These are phyloP conservation scores for Kryptolebias ocellatus DNA, from an alignment of 2,797 vertebrate species.

Conservation along the genomic window DNA sequence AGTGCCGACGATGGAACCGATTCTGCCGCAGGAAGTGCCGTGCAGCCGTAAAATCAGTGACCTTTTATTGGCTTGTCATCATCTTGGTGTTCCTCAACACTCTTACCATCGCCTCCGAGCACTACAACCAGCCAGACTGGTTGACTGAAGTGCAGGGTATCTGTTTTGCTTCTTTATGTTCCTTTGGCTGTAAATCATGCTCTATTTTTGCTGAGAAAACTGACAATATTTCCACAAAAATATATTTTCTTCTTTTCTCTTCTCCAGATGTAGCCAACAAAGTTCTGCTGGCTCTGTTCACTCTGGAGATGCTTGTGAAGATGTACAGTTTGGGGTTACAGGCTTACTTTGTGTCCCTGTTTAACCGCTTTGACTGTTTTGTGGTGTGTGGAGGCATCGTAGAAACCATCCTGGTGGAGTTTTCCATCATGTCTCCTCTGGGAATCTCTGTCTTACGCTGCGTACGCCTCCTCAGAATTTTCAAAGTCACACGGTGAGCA, in stretches of 20 bases:
- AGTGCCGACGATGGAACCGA: slow-evolving; percentile 97
- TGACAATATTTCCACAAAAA: not conserved
- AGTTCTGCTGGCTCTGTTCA: slow-evolving; percentile 95
- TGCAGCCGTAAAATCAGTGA: slow-evolving; percentile 94
- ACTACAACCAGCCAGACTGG: slow-evolving; percentile 96
- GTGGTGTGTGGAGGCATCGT: slow-evolving; percentile 97
- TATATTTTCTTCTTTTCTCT: not conserved
- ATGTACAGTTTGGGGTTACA: slow-evolving; percentile 98
- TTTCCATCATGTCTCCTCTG: slow-evolving; percentile 96
- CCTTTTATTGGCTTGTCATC: slow-evolving; percentile 98
- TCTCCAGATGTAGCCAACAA: slow-evolving; percentile 94
- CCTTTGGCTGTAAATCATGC: not conserved
- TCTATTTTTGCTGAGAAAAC: not conserved
- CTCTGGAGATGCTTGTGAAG: slow-evolving; percentile 97
- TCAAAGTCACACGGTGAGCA: slow-evolving; percentile 96
- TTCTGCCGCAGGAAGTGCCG: slow-evolving; percentile 93
- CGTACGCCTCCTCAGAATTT: slow-evolving; percentile 96
- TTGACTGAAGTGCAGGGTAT: slow-evolving; percentile 95
- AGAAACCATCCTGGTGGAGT: slow-evolving; percentile 95
- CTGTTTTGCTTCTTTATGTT: not conserved
- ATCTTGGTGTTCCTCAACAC: slow-evolving; percentile 99
- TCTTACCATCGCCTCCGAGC: slow-evolving; percentile 96
- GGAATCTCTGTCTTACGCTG: slow-evolving; percentile 98
- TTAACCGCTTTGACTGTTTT: slow-evolving; percentile 98
- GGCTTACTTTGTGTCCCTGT: slow-evolving; percentile 96